Base-by-base conservation (phyloP, 2,888 invertebrate genomes). In the Mamestra brassicae region DNA sequence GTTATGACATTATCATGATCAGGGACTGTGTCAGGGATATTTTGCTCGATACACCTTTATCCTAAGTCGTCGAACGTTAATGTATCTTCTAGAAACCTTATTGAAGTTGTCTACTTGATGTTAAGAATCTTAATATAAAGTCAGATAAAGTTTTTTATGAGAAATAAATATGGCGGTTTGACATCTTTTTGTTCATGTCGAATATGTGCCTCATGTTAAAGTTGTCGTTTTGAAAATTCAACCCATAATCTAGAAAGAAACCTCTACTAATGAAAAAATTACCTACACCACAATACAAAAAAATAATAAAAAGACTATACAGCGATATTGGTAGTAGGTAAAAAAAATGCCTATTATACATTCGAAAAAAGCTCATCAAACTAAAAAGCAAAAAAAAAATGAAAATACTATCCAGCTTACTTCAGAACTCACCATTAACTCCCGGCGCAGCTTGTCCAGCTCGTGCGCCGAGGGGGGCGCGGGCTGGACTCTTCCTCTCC, bases 371-470 rank as follows among this genome's bases (percentile, higher is more conserved):
- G 42, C 62, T 10, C 61, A 61, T 45, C 26, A 26, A 62, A 65
- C n/a, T 36, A 50, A 67, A 70, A 36, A 70, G 55, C 58, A 76
- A 76, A 66, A 17, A 67, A 66, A 5, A 74, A 67, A 4, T 38
- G 3, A 57, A 26, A 55, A 71, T n/a, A 17, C 36, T 55, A 38
- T 65, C 26, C 36, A 70, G 71, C 58, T 80, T 78, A 71, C 72
- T 71, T 68, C 69, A 55, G 38, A 57, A 88, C 97, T 97, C 92
- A 99, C 99, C 98, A 99, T 98, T 85, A 99, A 97, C 95, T 99
- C 99, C 85, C 99, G 97, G 80, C 99, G 97, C 70, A 99, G 97
- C 94, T 99, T 99, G 91, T 99, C 99, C 84, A 99, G 97, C 94
- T 99, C 99, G 71, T 98, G 97, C 52, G 98, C 98, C 0, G 98